phyloP scores from a whole-genome alignment of 2,888 invertebrate genomes.

The Calephelis perditalis region DNA sequence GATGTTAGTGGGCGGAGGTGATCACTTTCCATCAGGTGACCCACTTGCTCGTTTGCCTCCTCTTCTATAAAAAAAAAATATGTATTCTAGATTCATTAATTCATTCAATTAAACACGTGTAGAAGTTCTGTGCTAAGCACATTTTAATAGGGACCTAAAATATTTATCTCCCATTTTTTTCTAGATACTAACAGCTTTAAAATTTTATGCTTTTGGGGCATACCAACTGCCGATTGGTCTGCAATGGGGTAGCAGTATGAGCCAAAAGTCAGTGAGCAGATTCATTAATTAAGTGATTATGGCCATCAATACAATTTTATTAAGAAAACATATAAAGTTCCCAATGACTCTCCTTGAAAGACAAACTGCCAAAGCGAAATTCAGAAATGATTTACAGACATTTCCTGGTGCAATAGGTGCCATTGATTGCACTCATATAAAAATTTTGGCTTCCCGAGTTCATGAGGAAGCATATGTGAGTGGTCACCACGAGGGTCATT shows the following conservation, averaged over 20 bases:
- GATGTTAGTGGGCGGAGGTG: too few relatives aligned
- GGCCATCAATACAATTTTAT: not conserved
- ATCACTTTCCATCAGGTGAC: too few relatives aligned
- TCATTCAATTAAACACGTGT: too few relatives aligned
- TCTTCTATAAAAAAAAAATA: too few relatives aligned
- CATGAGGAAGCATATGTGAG: slow-evolving; percentile 2
- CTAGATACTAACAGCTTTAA: not conserved
- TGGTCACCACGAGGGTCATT: not conserved
- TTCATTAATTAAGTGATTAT: not conserved
- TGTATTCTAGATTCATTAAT: too few relatives aligned
- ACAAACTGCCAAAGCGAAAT: not conserved
- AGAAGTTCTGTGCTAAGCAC: too few relatives aligned
- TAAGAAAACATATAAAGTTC: not conserved
- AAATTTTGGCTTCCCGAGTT: not conserved
- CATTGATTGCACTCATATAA: not conserved
- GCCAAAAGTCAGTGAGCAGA: not conserved
- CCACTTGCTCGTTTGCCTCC: too few relatives aligned
- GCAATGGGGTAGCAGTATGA: not conserved
- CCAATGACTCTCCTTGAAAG: not conserved
- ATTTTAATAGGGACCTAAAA: too few relatives aligned
- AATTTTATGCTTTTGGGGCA: not conserved
- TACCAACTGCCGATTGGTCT: not conserved
- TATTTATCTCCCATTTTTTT: not conserved
- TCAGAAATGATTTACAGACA: not conserved
- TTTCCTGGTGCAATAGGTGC: slow-evolving; percentile 1